Evolutionary conservation across 2,113 vertebrate species (phyloP).

Genomic region (Speoplatyrhinus poulsoni): DNA sequence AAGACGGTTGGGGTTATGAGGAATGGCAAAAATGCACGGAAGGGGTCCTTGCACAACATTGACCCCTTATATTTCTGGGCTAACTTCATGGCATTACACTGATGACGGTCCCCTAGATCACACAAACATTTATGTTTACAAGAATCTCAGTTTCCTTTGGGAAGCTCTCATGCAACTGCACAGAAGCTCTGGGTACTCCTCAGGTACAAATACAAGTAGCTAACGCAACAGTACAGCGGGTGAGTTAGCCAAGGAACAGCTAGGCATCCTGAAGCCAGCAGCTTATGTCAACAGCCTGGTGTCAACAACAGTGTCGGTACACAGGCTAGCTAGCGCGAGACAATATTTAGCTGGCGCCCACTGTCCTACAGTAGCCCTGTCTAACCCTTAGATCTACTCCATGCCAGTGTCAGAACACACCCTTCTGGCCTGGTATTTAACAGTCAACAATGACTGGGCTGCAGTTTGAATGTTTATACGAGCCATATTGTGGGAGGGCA

Average conservation of each 20-base stretch:
- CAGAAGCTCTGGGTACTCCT: too few species aligned
- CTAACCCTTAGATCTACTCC: slow-evolving; percentile 25
- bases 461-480: slow-evolving; percentile 32
- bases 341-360: slow-evolving; percentile 44
- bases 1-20: neutral
- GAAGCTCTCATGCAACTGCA: too few species aligned
- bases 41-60: neutral
- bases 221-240: too few species aligned
- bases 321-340: slow-evolving; percentile 39
- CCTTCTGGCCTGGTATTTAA: slow-evolving; percentile 52
- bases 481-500: slow-evolving; percentile 40
- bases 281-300: neutral
- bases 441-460: slow-evolving; percentile 46
- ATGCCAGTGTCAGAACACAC: slow-evolving; percentile 57
- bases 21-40: neutral
- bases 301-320: slow-evolving; percentile 1
- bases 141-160: too few species aligned
- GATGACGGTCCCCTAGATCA: neutral
- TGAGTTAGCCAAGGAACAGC: too few species aligned
- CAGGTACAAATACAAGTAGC: too few species aligned
- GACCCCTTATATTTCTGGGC: neutral
- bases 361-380: slow-evolving; percentile 32
- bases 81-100: neutral
- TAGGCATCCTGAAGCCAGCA: too few species aligned
- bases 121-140: too few species aligned